These are phyloP conservation scores for Carassius carassius DNA, from an alignment of 2,113 vertebrate species.

Conservation along the genomic window DNA sequence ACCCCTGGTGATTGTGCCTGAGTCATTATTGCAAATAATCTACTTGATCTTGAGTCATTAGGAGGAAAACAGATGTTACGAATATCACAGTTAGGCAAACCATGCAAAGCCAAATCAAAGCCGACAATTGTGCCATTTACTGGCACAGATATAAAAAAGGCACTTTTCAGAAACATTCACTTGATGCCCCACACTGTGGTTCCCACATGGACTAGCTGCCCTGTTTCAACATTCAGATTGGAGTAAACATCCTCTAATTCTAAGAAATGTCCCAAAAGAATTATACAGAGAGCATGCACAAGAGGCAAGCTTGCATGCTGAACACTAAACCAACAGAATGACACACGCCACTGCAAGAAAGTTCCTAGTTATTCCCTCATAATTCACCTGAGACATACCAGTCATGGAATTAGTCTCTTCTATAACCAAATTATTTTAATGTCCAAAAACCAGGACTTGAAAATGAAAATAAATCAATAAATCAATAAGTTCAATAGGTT, in stretches of 20 bases:
- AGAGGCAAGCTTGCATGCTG: not conserved
- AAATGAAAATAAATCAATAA: too few species aligned
- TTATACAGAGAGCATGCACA: not conserved
- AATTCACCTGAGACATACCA: not conserved
- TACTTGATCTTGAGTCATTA: conserved; percentile 10
- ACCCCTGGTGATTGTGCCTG: not conserved
- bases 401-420: not conserved
- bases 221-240: conserved; percentile 13
- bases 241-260: conserved; percentile 29
- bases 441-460: not conserved
- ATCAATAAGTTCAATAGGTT: too few species aligned
- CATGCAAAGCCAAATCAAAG: conserved; percentile 23
- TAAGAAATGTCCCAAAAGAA: conserved; percentile 26
- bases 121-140: conserved; percentile 19
- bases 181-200: not conserved
- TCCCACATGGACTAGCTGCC: not conserved
- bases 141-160: conserved; percentile 9
- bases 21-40: not conserved
- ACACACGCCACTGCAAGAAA: not conserved
- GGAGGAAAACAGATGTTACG: conserved; percentile 2
- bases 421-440: not conserved
- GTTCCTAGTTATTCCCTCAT: not conserved
- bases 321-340: not conserved
- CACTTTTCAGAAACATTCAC: not conserved
- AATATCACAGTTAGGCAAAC: conserved; percentile 11